Evolutionary conservation across 2,888 invertebrate species (phyloP).

Genomic region (Drosophila cyrtoloma): DNA sequence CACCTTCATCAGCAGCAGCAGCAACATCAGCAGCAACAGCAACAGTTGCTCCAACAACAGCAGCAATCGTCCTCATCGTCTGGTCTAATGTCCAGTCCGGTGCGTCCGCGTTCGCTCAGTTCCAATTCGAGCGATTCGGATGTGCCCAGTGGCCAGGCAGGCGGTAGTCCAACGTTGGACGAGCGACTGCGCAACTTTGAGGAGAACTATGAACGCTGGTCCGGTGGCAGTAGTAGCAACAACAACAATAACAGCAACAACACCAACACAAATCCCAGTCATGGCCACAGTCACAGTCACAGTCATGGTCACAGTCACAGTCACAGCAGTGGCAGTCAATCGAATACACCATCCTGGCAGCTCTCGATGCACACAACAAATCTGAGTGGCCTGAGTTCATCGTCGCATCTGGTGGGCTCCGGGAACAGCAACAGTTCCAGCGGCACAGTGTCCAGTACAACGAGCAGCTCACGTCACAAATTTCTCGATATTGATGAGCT

Average conservation of each 20-base stretch:
- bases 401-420: slow-evolving; percentile 54
- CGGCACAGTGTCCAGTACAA: slow-evolving; percentile 86
- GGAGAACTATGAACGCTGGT: slow-evolving; percentile 97
- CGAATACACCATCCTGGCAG: slow-evolving; percentile 84
- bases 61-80: slow-evolving; percentile 76
- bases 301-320: slow-evolving; percentile 10
- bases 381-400: slow-evolving; percentile 46
- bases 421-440: slow-evolving; percentile 80
- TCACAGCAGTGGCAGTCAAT: slow-evolving; percentile 75
- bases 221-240: slow-evolving; percentile 85
- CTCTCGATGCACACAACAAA: slow-evolving; percentile 61
- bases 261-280: slow-evolving; percentile 82
- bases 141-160: slow-evolving; percentile 86
- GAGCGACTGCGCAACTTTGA: slow-evolving; percentile 96
- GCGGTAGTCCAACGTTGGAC: slow-evolving; percentile 92
- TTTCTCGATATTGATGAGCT: slow-evolving; percentile 92
- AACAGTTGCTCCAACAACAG: slow-evolving; percentile 32
- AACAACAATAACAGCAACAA: slow-evolving; percentile 41
- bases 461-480: slow-evolving; percentile 88
- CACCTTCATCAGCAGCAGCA: slow-evolving; percentile 40
- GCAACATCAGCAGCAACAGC: slow-evolving; percentile 50
- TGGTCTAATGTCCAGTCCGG: slow-evolving; percentile 87
- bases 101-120: slow-evolving; percentile 90
- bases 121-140: slow-evolving; percentile 90
- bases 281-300: slow-evolving; percentile 79